Conservation (phyloP, 2,888 invertebrate genomes). For the Zele albiditarsus region DNA sequence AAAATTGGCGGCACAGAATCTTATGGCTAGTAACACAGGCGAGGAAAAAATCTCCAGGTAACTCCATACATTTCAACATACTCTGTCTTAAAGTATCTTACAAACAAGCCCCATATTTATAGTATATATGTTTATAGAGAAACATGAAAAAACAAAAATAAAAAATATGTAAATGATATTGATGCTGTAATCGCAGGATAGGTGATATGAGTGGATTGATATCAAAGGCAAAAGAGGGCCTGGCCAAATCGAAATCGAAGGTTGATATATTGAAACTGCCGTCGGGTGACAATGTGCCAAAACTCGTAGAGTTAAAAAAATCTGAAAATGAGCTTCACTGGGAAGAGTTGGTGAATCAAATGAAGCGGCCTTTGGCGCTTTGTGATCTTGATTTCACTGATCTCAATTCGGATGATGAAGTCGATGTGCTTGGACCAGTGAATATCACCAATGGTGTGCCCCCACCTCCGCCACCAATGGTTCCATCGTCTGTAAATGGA, state of each 20-base stretch:
- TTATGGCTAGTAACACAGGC: constrained; percentile 75
- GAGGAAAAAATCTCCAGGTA: constrained; percentile 72
- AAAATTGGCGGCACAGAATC: constrained; percentile 83
- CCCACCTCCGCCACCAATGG: constrained; percentile 87
- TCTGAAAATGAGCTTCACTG: constrained; percentile 96
- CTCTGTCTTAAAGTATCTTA: neutral
- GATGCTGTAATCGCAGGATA: constrained; percentile 73
- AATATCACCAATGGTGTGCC: constrained; percentile 81
- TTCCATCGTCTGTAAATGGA: constrained; percentile 75
- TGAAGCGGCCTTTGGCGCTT: constrained; percentile 84
- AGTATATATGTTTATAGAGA: neutral
- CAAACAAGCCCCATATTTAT: neutral
- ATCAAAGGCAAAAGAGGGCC: constrained; percentile 93
- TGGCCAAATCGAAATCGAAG: constrained; percentile 90
- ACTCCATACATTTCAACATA: constrained; percentile 15
- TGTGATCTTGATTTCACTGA: constrained; percentile 98
- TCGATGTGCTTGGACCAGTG: constrained; percentile 82
- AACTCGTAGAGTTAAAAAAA: constrained; percentile 83
- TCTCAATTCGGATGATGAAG: constrained; percentile 90
- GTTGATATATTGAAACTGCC: constrained; percentile 84
- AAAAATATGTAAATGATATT: neutral
- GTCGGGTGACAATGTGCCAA: constrained; percentile 79
- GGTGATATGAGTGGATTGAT: constrained; percentile 93
- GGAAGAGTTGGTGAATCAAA: constrained; percentile 89
- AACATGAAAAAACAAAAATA: neutral